phyloP scores from a whole-genome alignment of 2,113 vertebrate genomes.

The Phalacrocorax pelagicus region DNA sequence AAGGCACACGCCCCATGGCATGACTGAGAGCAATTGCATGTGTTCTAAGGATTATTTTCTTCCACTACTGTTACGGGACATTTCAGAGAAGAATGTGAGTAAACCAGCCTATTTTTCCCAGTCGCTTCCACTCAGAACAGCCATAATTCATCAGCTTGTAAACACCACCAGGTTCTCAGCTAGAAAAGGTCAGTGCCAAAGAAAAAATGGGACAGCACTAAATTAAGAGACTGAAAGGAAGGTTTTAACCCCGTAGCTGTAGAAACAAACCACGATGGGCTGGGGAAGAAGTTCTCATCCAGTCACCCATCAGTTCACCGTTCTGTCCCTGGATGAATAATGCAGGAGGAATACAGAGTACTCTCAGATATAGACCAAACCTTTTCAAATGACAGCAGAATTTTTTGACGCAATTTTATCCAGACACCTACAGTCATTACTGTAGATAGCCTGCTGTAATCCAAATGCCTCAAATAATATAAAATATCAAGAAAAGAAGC shows the following conservation, averaged over 20 bases:
- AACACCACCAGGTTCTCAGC: not conserved
- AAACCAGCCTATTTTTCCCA: not conserved
- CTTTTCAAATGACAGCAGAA: not conserved
- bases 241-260: not conserved
- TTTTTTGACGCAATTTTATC: not conserved
- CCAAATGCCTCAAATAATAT: not conserved
- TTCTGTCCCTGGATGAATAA: not conserved
- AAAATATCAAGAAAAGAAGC: not conserved
- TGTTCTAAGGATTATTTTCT: not conserved
- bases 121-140: not conserved
- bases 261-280: not conserved
- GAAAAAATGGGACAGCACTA: not conserved
- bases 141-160: not conserved
- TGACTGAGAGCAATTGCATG: not conserved
- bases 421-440: not conserved
- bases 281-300: not conserved
- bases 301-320: not conserved
- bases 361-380: not conserved
- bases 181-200: constrained; percentile 44
- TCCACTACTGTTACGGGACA: not conserved
- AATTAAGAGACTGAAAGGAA: constrained; percentile 5
- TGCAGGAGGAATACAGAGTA: not conserved
- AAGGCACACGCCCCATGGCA: not conserved
- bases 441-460: not conserved
- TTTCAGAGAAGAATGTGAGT: not conserved